Percentiles rank a stretch among this genome's conserved stretches.
These are phyloP conservation scores for Sparidentex hasta DNA, from an alignment of 2,797 vertebrate species.

Conservation along the genomic window DNA sequence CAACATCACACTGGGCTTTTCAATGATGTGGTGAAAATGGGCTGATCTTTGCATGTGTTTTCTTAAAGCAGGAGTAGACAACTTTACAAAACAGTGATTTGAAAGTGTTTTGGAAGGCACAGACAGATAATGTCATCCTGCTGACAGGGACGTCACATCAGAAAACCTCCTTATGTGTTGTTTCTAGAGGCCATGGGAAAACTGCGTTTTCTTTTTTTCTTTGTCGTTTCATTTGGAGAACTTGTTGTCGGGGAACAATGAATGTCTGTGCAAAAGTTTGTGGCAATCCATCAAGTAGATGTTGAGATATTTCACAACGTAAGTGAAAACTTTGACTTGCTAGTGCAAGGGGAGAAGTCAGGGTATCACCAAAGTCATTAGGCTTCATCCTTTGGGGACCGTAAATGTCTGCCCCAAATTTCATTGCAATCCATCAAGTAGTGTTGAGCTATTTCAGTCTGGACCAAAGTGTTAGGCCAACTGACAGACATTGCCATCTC, in stretches of 20 bases:
- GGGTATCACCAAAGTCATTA: conserved; percentile 24
- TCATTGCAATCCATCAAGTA: conserved; percentile 27
- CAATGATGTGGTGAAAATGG: too few relatives aligned
- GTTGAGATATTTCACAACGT: neutral
- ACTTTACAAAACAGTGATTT: neutral
- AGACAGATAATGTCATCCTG: neutral
- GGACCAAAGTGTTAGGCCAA: neutral
- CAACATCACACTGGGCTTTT: neutral
- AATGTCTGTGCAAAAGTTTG: conserved; percentile 3
- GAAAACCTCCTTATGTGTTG: neutral
- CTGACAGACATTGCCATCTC: conserved; percentile 2
- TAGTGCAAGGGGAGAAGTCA: neutral
- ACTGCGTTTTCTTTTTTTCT: neutral
- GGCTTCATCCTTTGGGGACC: conserved; percentile 11
- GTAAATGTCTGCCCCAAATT: conserved; percentile 21
- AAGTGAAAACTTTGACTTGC: conserved; percentile 17
- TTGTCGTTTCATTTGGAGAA: neutral
- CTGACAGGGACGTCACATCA: neutral
- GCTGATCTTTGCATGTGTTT: neutral
- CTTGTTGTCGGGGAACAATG: conserved; percentile 1
- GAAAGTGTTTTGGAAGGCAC: neutral
- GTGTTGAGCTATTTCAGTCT: conserved; percentile 21
- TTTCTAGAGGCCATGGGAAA: neutral
- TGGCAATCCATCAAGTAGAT: conserved; percentile 26
- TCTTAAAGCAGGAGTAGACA: neutral